phyloP scores from a whole-genome alignment of 1,140 invertebrate species.

The Drosophila lacertosa region DNA sequence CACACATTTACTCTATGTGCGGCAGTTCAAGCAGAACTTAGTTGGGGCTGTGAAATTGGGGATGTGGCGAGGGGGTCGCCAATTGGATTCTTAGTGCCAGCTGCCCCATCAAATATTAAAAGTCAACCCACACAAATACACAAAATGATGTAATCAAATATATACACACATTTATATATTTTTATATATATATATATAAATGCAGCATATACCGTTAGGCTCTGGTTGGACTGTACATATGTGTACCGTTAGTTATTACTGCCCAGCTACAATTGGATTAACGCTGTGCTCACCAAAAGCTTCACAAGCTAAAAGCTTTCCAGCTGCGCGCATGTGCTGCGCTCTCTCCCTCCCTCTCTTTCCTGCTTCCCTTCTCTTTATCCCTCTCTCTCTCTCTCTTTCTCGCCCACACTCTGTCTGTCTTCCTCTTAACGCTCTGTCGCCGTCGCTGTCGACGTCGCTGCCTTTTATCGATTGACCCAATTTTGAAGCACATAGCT shows the following conservation, averaged over 20 bases:
- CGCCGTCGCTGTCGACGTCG: constrained; percentile 10
- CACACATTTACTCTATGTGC: too few relatives aligned
- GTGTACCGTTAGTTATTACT: constrained; percentile 55
- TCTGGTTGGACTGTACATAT: not conserved
- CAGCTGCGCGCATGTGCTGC: constrained; percentile 67
- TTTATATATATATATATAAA: constrained; percentile 22
- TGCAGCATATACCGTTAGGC: constrained; percentile 13
- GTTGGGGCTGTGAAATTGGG: too few relatives aligned
- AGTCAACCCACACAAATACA: constrained; percentile 35
- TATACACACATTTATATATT: not conserved
- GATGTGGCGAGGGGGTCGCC: too few relatives aligned
- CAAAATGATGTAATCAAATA: constrained; percentile 66
- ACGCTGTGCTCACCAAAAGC: constrained; percentile 44
- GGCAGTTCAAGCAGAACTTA: too few relatives aligned
- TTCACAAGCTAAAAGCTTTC: constrained; percentile 39
- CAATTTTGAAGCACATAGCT: constrained; percentile 58
- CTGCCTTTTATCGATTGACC: constrained; percentile 77
- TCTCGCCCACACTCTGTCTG: too few relatives aligned
- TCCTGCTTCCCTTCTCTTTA: too few relatives aligned
- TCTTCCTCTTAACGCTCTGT: too few relatives aligned
- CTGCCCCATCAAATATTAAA: constrained; percentile 76
- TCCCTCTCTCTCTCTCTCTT: too few relatives aligned
- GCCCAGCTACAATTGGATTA: constrained; percentile 72
- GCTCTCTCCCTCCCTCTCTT: not conserved
- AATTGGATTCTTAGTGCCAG: constrained; percentile 56